Conservation (phyloP, 2,797 vertebrate species). For the Poeciliopsis infans region DNA sequence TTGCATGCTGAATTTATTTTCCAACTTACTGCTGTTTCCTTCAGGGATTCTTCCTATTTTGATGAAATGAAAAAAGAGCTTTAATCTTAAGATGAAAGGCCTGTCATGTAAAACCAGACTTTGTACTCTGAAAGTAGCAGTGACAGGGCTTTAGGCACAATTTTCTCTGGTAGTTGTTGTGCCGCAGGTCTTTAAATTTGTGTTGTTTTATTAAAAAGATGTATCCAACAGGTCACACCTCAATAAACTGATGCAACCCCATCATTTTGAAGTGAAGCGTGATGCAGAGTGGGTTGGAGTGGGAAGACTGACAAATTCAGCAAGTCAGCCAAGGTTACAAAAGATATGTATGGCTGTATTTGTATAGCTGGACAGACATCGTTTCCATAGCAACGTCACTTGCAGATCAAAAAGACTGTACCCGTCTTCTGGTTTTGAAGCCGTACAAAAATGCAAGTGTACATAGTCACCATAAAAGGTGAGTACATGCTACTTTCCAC, state of each 20-base stretch:
- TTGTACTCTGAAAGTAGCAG: not conserved
- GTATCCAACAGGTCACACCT: not conserved
- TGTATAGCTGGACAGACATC: conserved; percentile 60
- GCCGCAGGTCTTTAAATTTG: not conserved
- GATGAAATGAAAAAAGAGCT: conserved; percentile 26
- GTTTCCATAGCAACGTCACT: conserved; percentile 70
- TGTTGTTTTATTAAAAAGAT: not conserved
- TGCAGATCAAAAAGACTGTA: conserved; percentile 33
- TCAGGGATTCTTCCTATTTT: conserved; percentile 7
- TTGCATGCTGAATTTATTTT: conserved; percentile 8
- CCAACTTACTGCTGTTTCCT: conserved; percentile 4
- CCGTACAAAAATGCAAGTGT: not conserved
- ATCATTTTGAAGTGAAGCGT: conserved; percentile 8
- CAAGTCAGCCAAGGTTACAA: conserved; percentile 42
- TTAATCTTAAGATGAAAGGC: not conserved
- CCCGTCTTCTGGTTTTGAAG: conserved; percentile 23
- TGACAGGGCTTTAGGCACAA: not conserved
- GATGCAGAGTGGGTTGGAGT: conserved; percentile 18
- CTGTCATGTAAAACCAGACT: conserved; percentile 4
- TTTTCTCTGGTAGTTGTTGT: not conserved
- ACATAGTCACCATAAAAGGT: not conserved
- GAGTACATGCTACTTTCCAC: not conserved
- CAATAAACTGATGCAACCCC: not conserved
- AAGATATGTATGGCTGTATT: conserved; percentile 50
- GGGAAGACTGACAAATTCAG: conserved; percentile 36